These are phyloP conservation scores for Enteromius thamalakanensis DNA, from an alignment of 2,797 vertebrate species.

Conservation along the genomic window DNA sequence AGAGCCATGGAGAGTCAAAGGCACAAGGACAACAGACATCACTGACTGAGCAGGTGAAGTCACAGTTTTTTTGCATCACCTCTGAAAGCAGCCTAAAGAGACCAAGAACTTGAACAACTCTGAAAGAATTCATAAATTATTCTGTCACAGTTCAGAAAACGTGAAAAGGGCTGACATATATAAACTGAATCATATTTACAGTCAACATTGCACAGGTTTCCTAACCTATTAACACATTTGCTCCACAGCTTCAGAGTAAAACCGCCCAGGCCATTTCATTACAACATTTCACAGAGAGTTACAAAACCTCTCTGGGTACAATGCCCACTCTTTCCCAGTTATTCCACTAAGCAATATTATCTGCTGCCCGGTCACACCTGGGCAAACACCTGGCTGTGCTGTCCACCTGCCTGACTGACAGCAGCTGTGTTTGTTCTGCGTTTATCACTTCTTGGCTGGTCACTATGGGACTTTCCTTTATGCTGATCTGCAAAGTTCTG, in stretches of 20 bases:
- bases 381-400: conserved; percentile 61
- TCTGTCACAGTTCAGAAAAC: conserved; percentile 22
- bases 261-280: background rate
- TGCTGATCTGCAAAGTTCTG: conserved; percentile 62
- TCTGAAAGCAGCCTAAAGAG: background rate
- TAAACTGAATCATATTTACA: background rate
- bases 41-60: conserved; percentile 50
- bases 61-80: background rate
- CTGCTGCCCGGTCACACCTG: conserved; percentile 48
- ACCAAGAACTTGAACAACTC: conserved; percentile 16
- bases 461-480: conserved; percentile 63
- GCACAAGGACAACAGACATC: conserved; percentile 56
- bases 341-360: conserved; percentile 25
- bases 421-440: conserved; percentile 61
- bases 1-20: conserved; percentile 54
- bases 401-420: conserved; percentile 69
- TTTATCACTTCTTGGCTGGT: conserved; percentile 73
- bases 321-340: background rate
- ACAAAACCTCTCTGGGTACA: background rate
- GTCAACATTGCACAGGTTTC: background rate
- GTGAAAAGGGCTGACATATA: background rate
- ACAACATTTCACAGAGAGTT: conserved; percentile 14
- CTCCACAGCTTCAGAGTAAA: conserved; percentile 19
- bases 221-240: conserved; percentile 12
- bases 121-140: conserved; percentile 12